These are phyloP conservation scores for Mormyrus lacerda DNA, from an alignment of 2,113 vertebrate genomes.

Conservation along the genomic window DNA sequence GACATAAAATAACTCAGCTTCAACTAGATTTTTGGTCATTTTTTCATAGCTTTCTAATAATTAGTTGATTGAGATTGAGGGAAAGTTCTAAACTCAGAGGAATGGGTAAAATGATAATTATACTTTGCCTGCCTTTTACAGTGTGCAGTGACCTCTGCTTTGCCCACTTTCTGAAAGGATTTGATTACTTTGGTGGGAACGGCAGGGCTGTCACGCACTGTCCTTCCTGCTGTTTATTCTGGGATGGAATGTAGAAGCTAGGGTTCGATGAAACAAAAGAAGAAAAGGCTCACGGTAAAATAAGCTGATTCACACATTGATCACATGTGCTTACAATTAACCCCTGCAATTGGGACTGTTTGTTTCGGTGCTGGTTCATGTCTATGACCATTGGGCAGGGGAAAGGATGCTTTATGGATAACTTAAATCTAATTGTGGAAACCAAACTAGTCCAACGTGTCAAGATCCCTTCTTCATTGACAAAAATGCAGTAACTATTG, in stretches of 20 bases:
- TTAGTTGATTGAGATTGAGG: neutral
- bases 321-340: neutral
- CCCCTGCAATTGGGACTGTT: neutral
- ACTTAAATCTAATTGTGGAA: neutral
- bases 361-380: neutral
- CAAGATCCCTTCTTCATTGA: neutral
- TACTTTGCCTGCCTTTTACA: neutral
- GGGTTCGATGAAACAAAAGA: neutral
- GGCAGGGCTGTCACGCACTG: neutral
- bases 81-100: neutral
- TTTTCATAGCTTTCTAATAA: neutral
- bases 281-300: neutral
- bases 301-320: neutral
- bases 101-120: neutral
- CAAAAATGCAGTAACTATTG: neutral
- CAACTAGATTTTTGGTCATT: neutral
- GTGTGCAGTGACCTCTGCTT: neutral
- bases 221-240: neutral
- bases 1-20: neutral
- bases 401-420: neutral
- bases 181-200: neutral
- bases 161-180: neutral
- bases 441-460: neutral
- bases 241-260: neutral
- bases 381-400: neutral